Base-by-base conservation (phyloP, 1,140 invertebrate genomes). In the Drosophila funebris region DNA sequence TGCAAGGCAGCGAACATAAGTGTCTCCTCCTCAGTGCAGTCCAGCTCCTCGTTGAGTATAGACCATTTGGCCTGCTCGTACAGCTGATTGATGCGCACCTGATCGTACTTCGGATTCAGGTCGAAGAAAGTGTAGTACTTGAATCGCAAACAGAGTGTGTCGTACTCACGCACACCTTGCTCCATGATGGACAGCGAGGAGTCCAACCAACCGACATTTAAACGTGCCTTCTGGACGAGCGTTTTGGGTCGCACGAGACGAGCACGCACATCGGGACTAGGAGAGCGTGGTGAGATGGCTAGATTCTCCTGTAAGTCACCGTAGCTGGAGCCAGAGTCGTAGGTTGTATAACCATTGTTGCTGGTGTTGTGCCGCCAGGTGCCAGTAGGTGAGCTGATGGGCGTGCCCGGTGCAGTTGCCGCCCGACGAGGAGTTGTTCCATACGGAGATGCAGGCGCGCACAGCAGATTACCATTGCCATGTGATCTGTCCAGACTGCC, bases 61-160 rank as follows among this genome's bases (percentile, higher is more conserved):
- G 98, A 96, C 98, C 98, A 99, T 91, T 98, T 99, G 22, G 98
- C 98, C 93, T 99, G 99, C 93, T 99, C 98, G 93, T 98, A 99
- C 78, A 99, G 96, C 93, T 99, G 98, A 93, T 99, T 99, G 73
- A 99, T 99, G 54, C 99, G 93, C 9, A 99, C 95, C 6, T 96
- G 95, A 93, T 99, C 99, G 73, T 97, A 97, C 92, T 98, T 97
- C 6, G 97, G 95, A 92, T 98, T 98, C 69, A 99, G 93, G 92
- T 99, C 98, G 92, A 98, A 99, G 95, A 97, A 98, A 83, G 94
- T 97, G 92, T 94, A 99, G 92, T 97, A 97, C 91, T 97, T 97
- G 93, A 97, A 98, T 27, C 95, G 94, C 0, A 98, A 93, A 84
- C 95, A 94, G 1, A 99, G 93, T 1, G 96, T 96, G 90, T 99